Percentiles rank a stretch among this genome's conserved stretches.
These are phyloP conservation scores for Blera fallax DNA, from an alignment of 2,888 invertebrate species.

Conservation along the genomic window DNA sequence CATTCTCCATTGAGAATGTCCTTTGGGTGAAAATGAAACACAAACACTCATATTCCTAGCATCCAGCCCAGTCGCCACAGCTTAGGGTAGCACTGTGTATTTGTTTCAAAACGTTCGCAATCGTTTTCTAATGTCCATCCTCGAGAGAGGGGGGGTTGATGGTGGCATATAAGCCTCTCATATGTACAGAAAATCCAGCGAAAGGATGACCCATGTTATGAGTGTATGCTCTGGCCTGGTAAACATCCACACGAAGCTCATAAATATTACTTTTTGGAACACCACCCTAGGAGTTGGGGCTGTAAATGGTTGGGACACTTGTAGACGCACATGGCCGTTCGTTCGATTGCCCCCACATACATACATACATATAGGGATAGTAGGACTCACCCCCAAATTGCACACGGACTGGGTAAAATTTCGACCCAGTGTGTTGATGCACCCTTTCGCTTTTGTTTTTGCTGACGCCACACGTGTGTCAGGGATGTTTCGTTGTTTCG, in stretches of 20 bases:
- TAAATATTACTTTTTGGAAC: constrained; percentile 69
- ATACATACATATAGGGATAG: no score
- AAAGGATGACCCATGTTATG: constrained; percentile 68
- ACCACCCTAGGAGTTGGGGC: constrained; percentile 7
- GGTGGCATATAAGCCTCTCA: constrained; percentile 20
- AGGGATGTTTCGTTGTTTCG: constrained; percentile 28
- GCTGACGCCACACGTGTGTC: constrained; percentile 45
- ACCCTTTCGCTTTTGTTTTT: constrained; percentile 58
- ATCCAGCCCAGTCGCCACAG: background rate
- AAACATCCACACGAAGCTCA: constrained; percentile 59
- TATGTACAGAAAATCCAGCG: constrained; percentile 17
- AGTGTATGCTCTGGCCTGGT: constrained; percentile 50
- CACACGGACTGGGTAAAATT: constrained; percentile 25
- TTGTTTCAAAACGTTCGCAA: constrained; percentile 69
- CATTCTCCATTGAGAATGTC: background rate
- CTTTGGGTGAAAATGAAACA: constrained; percentile 60
- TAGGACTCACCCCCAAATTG: background rate
- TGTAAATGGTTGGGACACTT: constrained; percentile 39
- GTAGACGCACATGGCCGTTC: constrained; percentile 63
- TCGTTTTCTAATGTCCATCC: constrained; percentile 70
- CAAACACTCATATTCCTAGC: constrained; percentile 61
- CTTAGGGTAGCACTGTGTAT: constrained; percentile 44
- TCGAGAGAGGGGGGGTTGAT: background rate
- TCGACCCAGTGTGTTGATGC: constrained; percentile 11
- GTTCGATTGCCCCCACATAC: constrained; percentile 45